Base-by-base conservation (phyloP, 1,140 invertebrate species). In the Maniola jurtina region DNA sequence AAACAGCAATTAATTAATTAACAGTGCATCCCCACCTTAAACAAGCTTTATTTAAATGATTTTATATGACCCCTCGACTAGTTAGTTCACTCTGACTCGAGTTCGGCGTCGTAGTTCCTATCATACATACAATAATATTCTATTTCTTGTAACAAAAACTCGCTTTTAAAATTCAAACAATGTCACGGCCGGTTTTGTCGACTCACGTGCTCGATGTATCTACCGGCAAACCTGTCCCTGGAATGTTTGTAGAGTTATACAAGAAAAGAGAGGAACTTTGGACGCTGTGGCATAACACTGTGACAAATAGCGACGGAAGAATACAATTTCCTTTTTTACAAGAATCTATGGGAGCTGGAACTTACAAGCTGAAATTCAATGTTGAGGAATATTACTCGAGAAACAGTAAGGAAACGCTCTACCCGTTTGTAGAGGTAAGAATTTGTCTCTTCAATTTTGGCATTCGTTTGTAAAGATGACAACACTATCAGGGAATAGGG, bases 301-400 rank as follows among this genome's bases (percentile, higher is more conserved):
- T 92, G 62, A 96, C 96, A 16, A 93, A 93, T 82, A 77, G 83
- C 36, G 94, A 94, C 80, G 96, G 96, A 1, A 90, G 94, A 36
- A 93, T 94, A 72, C 88, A 88, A 16, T 93, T 94, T 69, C 93
- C 96, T 15, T 91, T 96, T 5, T 89, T 92, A 0, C 92, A 92
- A 66, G 84, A 92, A 0, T 91, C 92, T 6, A 93, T 95, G 77
- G 91, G 92, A 0, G 81, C 86, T 36, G 95, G 95, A 40, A 92
- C 93, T 38, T 96, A 96, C 80, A 96, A 96, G 78, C 80, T 97
- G 13, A 93, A 93, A 73, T 96, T 95, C 76, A 94, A 96, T 68
- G 94, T 95, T 0, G 93, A 94, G 62, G 92, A 93, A 64, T 96
- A 96, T 86, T 97, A 95, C 75, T 92, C 92, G 15, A 70, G 91